Evolutionary conservation across 2,888 invertebrate genomes (phyloP).

Genomic region (Phalera bucephala): DNA sequence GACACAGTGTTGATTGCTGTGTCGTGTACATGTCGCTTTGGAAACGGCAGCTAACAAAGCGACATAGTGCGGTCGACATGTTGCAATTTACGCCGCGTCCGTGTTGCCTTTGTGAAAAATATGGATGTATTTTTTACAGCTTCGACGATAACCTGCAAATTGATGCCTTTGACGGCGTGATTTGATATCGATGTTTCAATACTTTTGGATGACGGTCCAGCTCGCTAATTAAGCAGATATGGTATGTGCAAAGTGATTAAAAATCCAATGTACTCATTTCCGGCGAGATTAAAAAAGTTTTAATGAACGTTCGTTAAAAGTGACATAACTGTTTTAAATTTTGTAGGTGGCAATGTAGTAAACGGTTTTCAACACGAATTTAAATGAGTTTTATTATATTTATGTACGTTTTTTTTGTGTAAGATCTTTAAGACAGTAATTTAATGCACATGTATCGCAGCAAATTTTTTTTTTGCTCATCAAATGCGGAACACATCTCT

Average conservation of each 20-base stretch:
- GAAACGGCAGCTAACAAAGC: constrained; percentile 32
- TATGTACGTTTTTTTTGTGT: no score
- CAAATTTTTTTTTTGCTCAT: no score
- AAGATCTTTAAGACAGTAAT: no score
- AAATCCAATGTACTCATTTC: constrained; percentile 12
- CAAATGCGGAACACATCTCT: no score
- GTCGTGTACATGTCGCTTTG: constrained; percentile 12
- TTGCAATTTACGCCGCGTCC: constrained; percentile 33
- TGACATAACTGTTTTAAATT: no score
- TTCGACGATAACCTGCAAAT: constrained; percentile 25
- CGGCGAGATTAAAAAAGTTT: neutral
- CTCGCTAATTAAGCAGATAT: constrained; percentile 1
- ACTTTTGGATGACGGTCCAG: no score
- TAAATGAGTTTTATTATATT: no score
- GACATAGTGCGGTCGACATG: constrained; percentile 28
- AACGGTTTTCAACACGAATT: no score
- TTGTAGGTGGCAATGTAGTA: no score
- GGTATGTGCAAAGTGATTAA: constrained; percentile 14
- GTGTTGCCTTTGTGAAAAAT: constrained; percentile 19
- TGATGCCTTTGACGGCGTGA: constrained; percentile 21
- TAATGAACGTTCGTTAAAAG: neutral
- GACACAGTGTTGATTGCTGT: constrained; percentile 16
- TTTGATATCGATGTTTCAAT: constrained; percentile 13
- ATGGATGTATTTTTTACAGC: constrained; percentile 23
- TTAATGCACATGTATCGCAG: no score